Percentiles rank a stretch among this genome's conserved stretches.
These are phyloP conservation scores for Anthoscopus minutus DNA, from an alignment of 2,113 vertebrate species.

Conservation along the genomic window DNA sequence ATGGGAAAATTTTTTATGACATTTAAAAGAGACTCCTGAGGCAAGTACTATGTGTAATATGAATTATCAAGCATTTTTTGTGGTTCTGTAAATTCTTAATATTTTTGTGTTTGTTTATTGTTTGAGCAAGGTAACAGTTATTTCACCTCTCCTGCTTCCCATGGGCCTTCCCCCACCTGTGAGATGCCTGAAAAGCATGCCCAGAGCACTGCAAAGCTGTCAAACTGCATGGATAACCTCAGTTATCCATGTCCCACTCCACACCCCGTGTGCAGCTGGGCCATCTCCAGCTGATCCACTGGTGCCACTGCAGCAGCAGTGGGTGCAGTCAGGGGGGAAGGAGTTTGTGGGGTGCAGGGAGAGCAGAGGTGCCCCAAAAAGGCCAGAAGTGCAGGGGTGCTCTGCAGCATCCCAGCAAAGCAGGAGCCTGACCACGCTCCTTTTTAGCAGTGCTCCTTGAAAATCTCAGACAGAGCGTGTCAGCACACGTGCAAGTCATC, in stretches of 20 bases:
- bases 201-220: neutral
- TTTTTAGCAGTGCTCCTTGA: rapidly evolving
- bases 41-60: neutral
- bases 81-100: neutral
- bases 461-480: neutral
- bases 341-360: rapidly evolving
- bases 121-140: neutral
- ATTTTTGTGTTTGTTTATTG: neutral
- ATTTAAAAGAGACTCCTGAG: neutral
- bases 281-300: rapidly evolving
- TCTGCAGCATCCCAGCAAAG: neutral
- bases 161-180: rapidly evolving
- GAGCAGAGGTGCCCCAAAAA: neutral
- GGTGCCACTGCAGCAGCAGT: rapidly evolving
- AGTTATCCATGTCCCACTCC: rapidly evolving
- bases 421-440: rapidly evolving
- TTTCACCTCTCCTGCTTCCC: neutral
- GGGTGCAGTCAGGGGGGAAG: rapidly evolving
- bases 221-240: rapidly evolving
- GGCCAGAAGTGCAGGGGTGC: neutral
- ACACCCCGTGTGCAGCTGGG: neutral
- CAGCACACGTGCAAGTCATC: neutral
- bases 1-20: neutral
- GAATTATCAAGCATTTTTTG: neutral
- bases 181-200: neutral